Evolutionary conservation across 2,888 invertebrate species (phyloP).

Genomic region (Phaedon cochleariae): DNA sequence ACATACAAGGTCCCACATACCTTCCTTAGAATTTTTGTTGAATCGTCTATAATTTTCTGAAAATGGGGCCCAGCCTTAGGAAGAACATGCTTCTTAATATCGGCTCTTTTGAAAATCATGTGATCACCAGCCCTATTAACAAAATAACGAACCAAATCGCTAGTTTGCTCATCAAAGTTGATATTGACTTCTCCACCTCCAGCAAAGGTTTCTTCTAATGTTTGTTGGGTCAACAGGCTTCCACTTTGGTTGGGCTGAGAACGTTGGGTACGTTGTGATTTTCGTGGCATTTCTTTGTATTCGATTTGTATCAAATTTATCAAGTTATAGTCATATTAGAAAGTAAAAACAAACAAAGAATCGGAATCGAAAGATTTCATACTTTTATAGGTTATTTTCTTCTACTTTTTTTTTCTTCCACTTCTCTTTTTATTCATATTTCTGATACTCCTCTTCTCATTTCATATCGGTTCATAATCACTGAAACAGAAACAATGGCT

Average conservation of each 20-base stretch:
- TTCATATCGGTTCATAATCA: too few species aligned
- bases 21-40: constrained; percentile 40
- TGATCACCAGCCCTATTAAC: constrained; percentile 46
- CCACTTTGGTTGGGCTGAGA: constrained; percentile 6
- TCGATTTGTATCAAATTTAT: background rate
- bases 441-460: too few species aligned
- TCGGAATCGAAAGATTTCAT: too few species aligned
- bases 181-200: constrained; percentile 8
- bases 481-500: too few species aligned
- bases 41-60: constrained; percentile 44
- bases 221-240: constrained; percentile 25
- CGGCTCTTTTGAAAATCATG: constrained; percentile 42
- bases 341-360: too few species aligned
- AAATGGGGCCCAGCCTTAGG: constrained; percentile 40
- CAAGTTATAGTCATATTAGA: background rate
- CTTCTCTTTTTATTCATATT: too few species aligned
- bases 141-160: constrained; percentile 49
- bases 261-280: constrained; percentile 18
- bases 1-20: constrained; percentile 31
- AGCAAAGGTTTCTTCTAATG: constrained; percentile 28
- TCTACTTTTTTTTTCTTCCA: too few species aligned
- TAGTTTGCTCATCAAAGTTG: constrained; percentile 41
- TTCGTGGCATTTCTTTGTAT: constrained; percentile 18
- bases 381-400: too few species aligned
- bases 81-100: constrained; percentile 46